Base-by-base conservation (phyloP, 2,113 vertebrate genomes). In the Gadus chalcogrammus region DNA sequence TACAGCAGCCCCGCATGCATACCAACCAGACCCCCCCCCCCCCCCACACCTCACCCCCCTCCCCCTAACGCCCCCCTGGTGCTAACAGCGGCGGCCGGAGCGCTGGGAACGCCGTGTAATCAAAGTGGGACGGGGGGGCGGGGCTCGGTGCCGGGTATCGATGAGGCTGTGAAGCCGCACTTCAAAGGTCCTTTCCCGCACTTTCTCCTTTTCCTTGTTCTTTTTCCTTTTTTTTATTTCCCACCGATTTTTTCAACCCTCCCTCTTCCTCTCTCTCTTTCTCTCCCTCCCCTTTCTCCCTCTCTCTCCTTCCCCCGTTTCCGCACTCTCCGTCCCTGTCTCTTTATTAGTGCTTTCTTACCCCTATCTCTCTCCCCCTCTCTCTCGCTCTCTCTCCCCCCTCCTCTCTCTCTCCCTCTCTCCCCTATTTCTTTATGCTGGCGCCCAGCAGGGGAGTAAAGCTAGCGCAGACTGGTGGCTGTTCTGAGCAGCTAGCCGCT, bases 81-180 rank as follows among this genome's bases (percentile, higher is more conserved):
- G 31, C 6, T 35, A 2, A 4, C 2, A 35, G 31, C 31, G 4
- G 6, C 31, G 31, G 78, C 78, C 78, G 68, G 35, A 79, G 77
- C 81, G 89, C 83, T 81, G 81, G 82, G 81, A 87, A 77, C 78
- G 74, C 77, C 83, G 71, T 85, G 87, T 83, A 90, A 89, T 88
- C 87, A 89, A 88, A 87, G 84, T 65, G 58, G 74, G 78, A 84
- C 81, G 12, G 52, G 52, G 52, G 52, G 24, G 2, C 24, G 75
- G 88, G 81, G 31, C 31, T 91, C 89, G 89, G 90, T 92, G 89
- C 67, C 58, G 65, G 73, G 69, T 88, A 91, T 91, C 76, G 90
- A 91, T 58, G 28, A 82, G 81, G 77, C 75, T 58, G 65, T 83
- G 76, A 83, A 87, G 79, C 71, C 56, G 42, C 42, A 67, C 77